Base-by-base conservation (phyloP, 1,140 invertebrate species). In the Drosophila subpulchrella region DNA sequence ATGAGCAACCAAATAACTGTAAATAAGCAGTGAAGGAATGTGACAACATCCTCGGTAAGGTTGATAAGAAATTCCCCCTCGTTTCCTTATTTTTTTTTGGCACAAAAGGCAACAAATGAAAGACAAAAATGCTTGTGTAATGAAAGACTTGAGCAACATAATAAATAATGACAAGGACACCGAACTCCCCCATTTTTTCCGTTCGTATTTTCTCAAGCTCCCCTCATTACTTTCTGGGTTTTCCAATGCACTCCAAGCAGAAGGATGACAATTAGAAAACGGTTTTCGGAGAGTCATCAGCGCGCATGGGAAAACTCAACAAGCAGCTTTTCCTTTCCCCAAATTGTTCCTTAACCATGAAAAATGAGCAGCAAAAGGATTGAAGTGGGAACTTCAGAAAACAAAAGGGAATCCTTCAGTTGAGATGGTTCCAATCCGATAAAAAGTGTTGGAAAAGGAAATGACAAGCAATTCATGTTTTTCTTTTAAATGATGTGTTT, bases 71-170 rank as follows among this genome's bases (percentile, higher is more conserved):
- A 72, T 72, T 70, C 41, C 41, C 39, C 12, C 53, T 42, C 48
- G 72, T 62, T 60, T 32, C 36, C 41, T 47, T 15, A 41, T 78
- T 32, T 46, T 38, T 42, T 61, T 56, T 54, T 15, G 39, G 12
- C 65, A 66, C 75, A 83, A 75, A 76, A 59, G 78, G 53, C 81
- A 81, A 81, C 82, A 85, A 86, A 86, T 82, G 79, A 82, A 66
- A 72, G 83, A 76, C 78, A 62, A 72, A 89, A 89, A 89, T 89
- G 78, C 82, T 81, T 78, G 50, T 78, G 74, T 84, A 89, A 89
- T 89, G 80, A 89, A 89, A 90, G 84, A 89, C 84, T 84, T 62
- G 84, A 84, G 79, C 67, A 90, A 89, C 88, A 84, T 89, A 89
- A 89, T 89, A 89, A 89, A 89, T 89, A 89, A 89, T 89, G 84